Percentiles rank a stretch among this genome's conserved stretches.
Conservation (phyloP, 1,140 invertebrate genomes). For the Zophobas atratus region DNA sequence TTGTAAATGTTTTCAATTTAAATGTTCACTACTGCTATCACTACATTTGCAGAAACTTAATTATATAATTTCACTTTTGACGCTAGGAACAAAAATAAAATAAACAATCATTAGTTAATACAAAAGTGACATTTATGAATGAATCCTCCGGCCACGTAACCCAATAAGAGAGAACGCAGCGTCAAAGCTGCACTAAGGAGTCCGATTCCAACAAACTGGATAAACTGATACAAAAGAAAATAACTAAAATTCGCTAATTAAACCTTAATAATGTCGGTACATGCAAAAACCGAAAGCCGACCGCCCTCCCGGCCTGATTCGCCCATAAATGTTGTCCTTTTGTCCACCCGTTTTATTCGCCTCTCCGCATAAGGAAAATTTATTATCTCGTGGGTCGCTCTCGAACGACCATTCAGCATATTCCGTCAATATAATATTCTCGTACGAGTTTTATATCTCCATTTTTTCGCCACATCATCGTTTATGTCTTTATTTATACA, state of each 20-base stretch:
- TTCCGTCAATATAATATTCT: conserved; percentile 39
- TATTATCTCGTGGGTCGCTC: conserved; percentile 37
- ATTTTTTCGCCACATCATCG: conserved; percentile 47
- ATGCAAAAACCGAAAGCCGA: neutral
- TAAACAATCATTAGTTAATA: too few species aligned
- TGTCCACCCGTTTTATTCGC: conserved; percentile 8
- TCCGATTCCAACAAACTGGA: too few species aligned
- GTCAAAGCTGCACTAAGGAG: too few species aligned
- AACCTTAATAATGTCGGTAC: neutral
- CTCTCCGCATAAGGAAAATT: conserved; percentile 24
- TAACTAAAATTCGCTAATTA: too few species aligned
- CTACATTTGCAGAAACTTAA: too few species aligned
- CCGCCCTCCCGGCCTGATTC: neutral
- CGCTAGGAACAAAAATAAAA: too few species aligned
- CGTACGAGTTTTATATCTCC: conserved; percentile 37
- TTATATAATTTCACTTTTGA: too few species aligned
- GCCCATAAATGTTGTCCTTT: neutral
- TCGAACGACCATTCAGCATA: conserved; percentile 47
- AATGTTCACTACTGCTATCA: too few species aligned
- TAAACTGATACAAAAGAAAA: too few species aligned
- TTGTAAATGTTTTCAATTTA: neutral
- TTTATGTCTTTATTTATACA: conserved; percentile 47
- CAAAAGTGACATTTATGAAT: too few species aligned
- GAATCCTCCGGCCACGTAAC: too few species aligned
- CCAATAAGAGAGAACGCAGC: too few species aligned